Percentiles rank a stretch among this genome's conserved stretches.
These are phyloP conservation scores for Meteorus colon DNA, from an alignment of 2,888 invertebrate genomes.

Conservation along the genomic window DNA sequence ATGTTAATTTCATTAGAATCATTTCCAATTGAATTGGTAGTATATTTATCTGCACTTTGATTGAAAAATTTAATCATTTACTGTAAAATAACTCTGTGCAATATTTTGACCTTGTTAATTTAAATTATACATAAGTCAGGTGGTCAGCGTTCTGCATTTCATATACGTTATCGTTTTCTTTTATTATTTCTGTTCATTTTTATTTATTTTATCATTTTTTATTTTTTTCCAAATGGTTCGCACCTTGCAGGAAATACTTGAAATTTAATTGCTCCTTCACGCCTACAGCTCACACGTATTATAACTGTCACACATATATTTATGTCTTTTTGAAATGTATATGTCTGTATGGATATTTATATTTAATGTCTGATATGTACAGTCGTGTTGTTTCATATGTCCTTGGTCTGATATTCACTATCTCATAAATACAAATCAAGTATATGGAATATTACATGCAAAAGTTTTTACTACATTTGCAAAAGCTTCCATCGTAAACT, in stretches of 20 bases:
- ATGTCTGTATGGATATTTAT: background rate
- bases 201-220: slow-evolving; percentile 35
- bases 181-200: slow-evolving; percentile 31
- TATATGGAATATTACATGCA: background rate
- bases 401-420: background rate
- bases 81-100: background rate
- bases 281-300: slow-evolving; percentile 28
- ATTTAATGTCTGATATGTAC: background rate
- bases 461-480: background rate
- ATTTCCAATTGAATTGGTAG: background rate
- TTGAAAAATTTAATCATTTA: background rate
- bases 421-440: slow-evolving; percentile 8
- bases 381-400: background rate
- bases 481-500: background rate
- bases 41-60: background rate
- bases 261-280: slow-evolving; percentile 69
- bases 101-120: slow-evolving; percentile 1
- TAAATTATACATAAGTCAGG: slow-evolving; percentile 66
- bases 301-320: background rate
- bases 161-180: background rate
- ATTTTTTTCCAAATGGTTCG: slow-evolving; percentile 61
- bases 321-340: slow-evolving; percentile 1
- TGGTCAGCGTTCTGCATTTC: slow-evolving; percentile 67
- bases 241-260: slow-evolving; percentile 72
- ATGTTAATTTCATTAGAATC: background rate